A percentile compares a stretch with the other conserved stretches of the same genome.
Conservation (phyloP, 1,140 invertebrate species). For the Scaptomyza montana region DNA sequence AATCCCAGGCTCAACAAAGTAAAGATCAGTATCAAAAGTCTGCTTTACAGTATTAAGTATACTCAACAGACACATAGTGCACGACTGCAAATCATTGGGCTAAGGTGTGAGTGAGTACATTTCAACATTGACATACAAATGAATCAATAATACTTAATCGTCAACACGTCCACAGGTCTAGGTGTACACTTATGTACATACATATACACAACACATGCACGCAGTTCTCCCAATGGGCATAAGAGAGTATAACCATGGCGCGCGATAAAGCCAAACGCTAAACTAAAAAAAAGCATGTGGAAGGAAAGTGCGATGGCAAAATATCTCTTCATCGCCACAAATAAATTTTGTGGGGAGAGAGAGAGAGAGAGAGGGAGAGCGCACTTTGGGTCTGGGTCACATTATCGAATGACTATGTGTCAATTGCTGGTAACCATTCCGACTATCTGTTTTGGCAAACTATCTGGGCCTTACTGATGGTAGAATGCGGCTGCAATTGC, state of each 20-base stretch:
- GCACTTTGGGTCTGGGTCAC: neutral
- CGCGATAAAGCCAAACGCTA: conserved; percentile 27
- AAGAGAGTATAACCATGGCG: neutral
- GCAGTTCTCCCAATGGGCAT: neutral
- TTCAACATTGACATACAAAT: conserved; percentile 35
- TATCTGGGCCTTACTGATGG: conserved; percentile 3
- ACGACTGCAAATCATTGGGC: neutral
- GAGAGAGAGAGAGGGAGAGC: neutral
- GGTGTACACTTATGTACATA: neutral
- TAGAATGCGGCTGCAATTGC: conserved; percentile 29
- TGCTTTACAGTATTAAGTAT: neutral
- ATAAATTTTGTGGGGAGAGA: conserved; percentile 1
- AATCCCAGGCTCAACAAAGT: too few species aligned
- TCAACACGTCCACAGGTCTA: conserved; percentile 31
- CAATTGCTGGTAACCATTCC: conserved; percentile 59
- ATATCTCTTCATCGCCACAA: conserved; percentile 1
- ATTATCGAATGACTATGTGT: conserved; percentile 18
- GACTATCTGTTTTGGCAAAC: conserved; percentile 33
- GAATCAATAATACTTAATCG: conserved; percentile 57
- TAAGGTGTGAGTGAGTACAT: conserved; percentile 18
- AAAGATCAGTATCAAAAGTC: neutral
- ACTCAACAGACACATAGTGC: too few species aligned
- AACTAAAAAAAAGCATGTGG: neutral
- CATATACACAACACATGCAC: too few species aligned
- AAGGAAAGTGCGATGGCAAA: too few species aligned